These are phyloP conservation scores for Amiota mariae DNA, from an alignment of 2,888 invertebrate species.

Conservation along the genomic window DNA sequence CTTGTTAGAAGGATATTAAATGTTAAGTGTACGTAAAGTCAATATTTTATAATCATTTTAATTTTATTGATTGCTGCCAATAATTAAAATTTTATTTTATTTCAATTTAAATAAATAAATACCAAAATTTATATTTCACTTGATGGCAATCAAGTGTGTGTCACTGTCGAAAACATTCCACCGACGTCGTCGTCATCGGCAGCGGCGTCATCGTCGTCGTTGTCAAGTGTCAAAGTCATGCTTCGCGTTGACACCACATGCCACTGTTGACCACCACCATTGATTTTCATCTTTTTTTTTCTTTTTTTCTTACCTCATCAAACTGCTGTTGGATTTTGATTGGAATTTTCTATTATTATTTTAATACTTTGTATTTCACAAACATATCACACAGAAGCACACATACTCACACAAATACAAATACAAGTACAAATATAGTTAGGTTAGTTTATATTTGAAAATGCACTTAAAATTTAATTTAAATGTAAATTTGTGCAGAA, in stretches of 20 bases:
- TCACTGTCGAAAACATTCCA: conserved; percentile 3
- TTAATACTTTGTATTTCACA: neutral
- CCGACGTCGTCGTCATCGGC: too few species aligned
- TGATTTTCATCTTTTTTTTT: too few species aligned
- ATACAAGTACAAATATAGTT: too few species aligned
- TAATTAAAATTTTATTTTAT: neutral
- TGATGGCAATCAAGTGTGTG: conserved; percentile 11
- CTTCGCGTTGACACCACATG: neutral
- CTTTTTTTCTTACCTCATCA: neutral
- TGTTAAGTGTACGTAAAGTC: too few species aligned
- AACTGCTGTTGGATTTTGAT: neutral
- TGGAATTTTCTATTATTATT: neutral
- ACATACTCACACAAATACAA: neutral
- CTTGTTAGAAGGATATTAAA: too few species aligned
- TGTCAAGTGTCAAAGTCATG: too few species aligned
- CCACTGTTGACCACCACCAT: neutral
- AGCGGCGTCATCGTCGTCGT: too few species aligned
- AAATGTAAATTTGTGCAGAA: conserved; percentile 66
- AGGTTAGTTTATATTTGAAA: conserved; percentile 65
- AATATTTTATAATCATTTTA: too few species aligned
- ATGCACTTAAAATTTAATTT: conserved; percentile 69
- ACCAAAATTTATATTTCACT: neutral
- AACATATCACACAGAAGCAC: neutral
- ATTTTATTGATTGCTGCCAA: too few species aligned
- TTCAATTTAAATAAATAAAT: conserved; percentile 5